Conservation (phyloP, 2,797 vertebrate genomes). For the Tapirus indicus region DNA sequence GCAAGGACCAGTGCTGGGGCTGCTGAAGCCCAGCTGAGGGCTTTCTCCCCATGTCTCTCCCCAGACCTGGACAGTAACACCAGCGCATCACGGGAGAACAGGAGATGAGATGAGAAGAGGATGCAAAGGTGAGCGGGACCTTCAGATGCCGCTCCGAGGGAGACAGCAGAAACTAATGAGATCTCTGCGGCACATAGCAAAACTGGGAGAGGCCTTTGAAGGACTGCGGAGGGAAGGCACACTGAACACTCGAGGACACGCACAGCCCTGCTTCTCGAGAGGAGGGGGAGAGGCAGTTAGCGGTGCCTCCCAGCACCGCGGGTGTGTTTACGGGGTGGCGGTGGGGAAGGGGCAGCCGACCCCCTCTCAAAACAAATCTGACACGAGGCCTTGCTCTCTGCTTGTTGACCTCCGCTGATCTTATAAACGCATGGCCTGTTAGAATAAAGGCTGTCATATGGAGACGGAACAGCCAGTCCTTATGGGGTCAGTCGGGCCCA, state of each 20-base stretch:
- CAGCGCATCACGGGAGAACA: not conserved
- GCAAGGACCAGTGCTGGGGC: not conserved
- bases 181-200: not conserved
- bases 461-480: not conserved
- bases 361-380: not conserved
- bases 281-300: not conserved
- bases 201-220: not conserved
- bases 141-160: not conserved
- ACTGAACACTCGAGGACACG: not conserved
- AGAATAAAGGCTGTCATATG: not conserved
- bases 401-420: not conserved
- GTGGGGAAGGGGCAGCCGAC: too few relatives aligned
- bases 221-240: not conserved
- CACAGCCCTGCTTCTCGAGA: not conserved
- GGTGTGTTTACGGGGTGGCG: fast-evolving
- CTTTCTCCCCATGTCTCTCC: fast-evolving
- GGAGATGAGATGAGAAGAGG: not conserved
- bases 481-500: not conserved
- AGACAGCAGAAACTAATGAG: not conserved
- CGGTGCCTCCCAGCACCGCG: fast-evolving
- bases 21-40: not conserved
- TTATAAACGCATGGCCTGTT: fast-evolving
- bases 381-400: not conserved
- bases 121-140: not conserved
- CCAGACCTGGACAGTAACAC: not conserved